Evolutionary conservation across 2,888 invertebrate genomes (phyloP), one percentile per base, ranked within the genome.

Genomic region (Caradrina clavipalpis): DNA sequence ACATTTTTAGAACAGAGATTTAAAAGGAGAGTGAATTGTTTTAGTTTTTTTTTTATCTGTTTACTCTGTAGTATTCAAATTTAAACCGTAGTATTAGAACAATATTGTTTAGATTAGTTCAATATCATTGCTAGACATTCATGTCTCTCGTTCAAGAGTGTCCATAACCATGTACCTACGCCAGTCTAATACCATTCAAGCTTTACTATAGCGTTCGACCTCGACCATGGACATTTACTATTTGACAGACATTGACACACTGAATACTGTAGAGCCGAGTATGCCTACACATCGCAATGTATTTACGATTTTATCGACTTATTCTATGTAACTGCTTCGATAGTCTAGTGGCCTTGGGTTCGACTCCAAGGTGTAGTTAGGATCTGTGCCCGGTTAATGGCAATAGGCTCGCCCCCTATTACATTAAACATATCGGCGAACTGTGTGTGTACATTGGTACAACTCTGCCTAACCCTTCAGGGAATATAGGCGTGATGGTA

Each of bases 221-320:
- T 78, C 81, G 81, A 22, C 55, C 55, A 15, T 54, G 58, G 42
- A 50, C 51, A 42, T 62, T 59, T 55, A 47, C 17, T 61, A 6
- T 69, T 69, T 10, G 19, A 50, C 10, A 76, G 76, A 63, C 81
- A 78, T 76, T 76, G 80, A 80, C 80, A 65, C 22, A 76, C 53
- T 54, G 21, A 73, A 49, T 58, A n/a, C 42, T 55, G 1, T 68
- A 17, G 8, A 35, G 15, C 45, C 2, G 31, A 53, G 67, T 65
- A 49, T 19, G 7, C 11, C 45, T 35, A 35, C 35, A 8, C 39
- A 39, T 11, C 13, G 39, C 39, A 45, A 45, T 45, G 19, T n/a
- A 49, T 19, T 1, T 39, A 39, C 8, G 39, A 39, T 11, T 39
- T 8, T 39, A 39, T 39, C 39, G 8, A 39, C 39, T 11, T 39